phyloP scores from a whole-genome alignment of 2,888 invertebrate species.

The Xanthostigma xanthostigma region DNA sequence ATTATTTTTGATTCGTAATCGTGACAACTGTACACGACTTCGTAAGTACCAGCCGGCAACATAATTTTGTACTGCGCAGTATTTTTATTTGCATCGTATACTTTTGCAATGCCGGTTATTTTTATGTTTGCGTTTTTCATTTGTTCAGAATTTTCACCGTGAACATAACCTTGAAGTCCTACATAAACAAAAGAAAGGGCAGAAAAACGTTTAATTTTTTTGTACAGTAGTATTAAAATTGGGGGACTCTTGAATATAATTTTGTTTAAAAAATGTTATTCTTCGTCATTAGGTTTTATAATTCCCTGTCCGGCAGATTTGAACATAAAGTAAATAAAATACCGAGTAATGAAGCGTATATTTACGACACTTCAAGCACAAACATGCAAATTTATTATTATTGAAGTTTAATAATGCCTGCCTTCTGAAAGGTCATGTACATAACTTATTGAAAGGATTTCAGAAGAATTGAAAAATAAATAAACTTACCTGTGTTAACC shows the following conservation, averaged over 20 bases:
- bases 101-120: slow-evolving; percentile 40
- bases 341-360: too few species aligned
- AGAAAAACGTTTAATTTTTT: neutral
- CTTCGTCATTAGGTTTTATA: too few species aligned
- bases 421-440: too few species aligned
- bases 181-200: slow-evolving; percentile 8
- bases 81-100: slow-evolving; percentile 48
- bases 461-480: neutral
- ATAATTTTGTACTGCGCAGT: slow-evolving; percentile 57
- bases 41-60: slow-evolving; percentile 52
- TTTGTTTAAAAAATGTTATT: neutral
- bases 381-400: too few species aligned
- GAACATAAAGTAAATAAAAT: too few species aligned
- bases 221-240: neutral
- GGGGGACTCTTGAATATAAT: neutral
- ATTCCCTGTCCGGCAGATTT: too few species aligned
- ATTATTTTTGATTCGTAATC: slow-evolving; percentile 38
- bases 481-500: slow-evolving; percentile 41
- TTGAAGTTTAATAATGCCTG: too few species aligned
- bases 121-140: slow-evolving; percentile 56
- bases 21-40: slow-evolving; percentile 41
- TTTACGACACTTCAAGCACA: too few species aligned
- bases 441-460: too few species aligned
- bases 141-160: slow-evolving; percentile 44
- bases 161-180: slow-evolving; percentile 59